Conservation (phyloP, 2,888 invertebrate genomes). For the Pseudococcus jackbeardsleyi region DNA sequence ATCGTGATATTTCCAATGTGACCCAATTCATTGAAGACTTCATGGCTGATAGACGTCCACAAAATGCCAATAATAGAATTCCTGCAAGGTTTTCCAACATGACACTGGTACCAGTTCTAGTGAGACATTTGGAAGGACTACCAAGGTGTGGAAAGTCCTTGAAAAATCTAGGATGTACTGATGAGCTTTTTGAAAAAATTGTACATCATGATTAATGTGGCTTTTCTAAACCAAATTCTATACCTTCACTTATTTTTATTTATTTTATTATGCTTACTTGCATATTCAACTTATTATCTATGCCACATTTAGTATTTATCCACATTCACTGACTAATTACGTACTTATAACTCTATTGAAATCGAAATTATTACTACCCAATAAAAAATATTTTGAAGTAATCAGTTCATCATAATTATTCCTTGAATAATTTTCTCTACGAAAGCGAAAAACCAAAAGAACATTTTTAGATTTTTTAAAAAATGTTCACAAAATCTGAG, state of each 20-base stretch:
- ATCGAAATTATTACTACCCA: too few relatives aligned
- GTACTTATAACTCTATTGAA: too few relatives aligned
- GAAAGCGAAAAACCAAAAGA: too few relatives aligned
- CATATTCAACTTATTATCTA: too few relatives aligned
- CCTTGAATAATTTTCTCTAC: too few relatives aligned
- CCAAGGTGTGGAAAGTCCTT: neutral
- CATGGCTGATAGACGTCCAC: neutral
- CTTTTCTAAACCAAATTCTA: neutral
- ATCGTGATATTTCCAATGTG: conserved; percentile 70
- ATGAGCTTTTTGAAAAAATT: neutral
- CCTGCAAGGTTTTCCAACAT: neutral
- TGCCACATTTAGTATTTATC: too few relatives aligned
- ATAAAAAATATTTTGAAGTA: too few relatives aligned
- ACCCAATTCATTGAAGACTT: neutral
- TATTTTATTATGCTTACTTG: too few relatives aligned
- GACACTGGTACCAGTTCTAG: neutral
- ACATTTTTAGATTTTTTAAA: too few relatives aligned
- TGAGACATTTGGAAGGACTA: neutral
- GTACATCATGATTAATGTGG: neutral
- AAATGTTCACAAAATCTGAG: too few relatives aligned
- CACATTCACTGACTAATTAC: too few relatives aligned
- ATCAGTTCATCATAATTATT: too few relatives aligned
- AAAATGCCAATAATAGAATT: neutral
- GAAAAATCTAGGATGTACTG: neutral
- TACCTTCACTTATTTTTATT: neutral